Evolutionary conservation across 1,140 invertebrate genomes (phyloP), one percentile per base, ranked within the genome.

Genomic region (Drosophila triauraria): DNA sequence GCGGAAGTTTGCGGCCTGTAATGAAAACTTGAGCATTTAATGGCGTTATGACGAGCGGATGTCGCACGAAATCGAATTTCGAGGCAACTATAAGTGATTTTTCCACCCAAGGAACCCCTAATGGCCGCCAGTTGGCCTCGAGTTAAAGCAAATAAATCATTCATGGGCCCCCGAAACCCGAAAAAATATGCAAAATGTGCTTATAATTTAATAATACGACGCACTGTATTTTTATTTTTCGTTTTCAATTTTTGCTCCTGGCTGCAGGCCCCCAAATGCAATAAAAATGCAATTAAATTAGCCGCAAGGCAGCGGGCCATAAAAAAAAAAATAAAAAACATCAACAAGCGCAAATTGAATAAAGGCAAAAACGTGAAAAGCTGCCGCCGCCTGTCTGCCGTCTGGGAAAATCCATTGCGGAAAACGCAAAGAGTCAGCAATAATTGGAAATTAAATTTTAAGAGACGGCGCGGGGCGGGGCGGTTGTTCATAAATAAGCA

Each of bases 261-360:
- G 40, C 44, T 27, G 10, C 32, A n/a, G 53, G 32, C 32, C 35
- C 35, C 13, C 75, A 88, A 87, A 78, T 88, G 83, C 83, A 87
- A 87, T 87, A 83, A 87, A 87, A 87, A 78, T 87, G 77, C 84
- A 87, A 90, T 87, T 87, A 90, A 90, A 87, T 87, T 90, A 87
- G 85, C 80, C 80, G 64, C 80, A 88, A 80, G 69, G 74, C 80
- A 75, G 61, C 58, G 53, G 61, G 72, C 47, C 62, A 77, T 85
- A 74, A 59, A 50, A 27, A 20, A 20, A 35, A 60, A 54, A 75
- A 57, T 9, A 57, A 77, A 62, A 82, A 78, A 47, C 20, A 78
- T 74, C 68, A 72, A 71, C 64, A 54, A 57, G 58, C 44, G 30
- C 44, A 87, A 90, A 87, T 87, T 84, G 65, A 90, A 87, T 87